A percentile compares a stretch with the other conserved stretches of the same genome.
Conservation (phyloP, 2,797 vertebrate species). For the Miichthys miiuy region DNA sequence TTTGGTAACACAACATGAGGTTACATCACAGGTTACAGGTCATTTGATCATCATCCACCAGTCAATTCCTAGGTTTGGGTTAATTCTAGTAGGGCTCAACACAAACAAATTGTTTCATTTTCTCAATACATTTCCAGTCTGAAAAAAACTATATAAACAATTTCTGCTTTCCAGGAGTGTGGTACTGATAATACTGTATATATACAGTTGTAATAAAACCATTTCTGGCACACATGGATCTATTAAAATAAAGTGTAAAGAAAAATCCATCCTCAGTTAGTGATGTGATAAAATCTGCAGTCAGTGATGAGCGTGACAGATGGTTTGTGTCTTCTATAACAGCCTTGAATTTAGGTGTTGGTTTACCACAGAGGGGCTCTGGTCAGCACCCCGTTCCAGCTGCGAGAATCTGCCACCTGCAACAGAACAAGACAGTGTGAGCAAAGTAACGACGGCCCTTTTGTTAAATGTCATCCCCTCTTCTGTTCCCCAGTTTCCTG, state of each 20-base stretch:
- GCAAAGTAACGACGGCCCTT: not conserved
- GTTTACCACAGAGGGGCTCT: conserved; percentile 85
- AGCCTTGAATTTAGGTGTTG: not conserved
- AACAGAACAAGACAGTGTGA: conserved; percentile 30
- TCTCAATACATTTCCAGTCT: not conserved
- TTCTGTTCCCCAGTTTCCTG: too few relatives aligned
- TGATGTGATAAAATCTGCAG: not conserved
- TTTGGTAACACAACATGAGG: not conserved
- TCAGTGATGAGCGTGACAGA: not conserved
- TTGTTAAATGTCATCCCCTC: not conserved
- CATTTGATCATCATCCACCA: not conserved
- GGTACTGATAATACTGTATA: too few relatives aligned
- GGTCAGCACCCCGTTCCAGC: conserved; percentile 82
- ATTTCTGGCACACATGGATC: not conserved
- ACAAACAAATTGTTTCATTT: not conserved
- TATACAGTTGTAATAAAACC: too few relatives aligned
- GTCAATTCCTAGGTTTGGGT: not conserved
- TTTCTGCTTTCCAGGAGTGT: too few relatives aligned
- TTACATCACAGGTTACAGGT: not conserved
- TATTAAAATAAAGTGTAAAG: conserved; percentile 1
- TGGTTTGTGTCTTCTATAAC: not conserved
- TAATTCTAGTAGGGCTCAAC: not conserved
- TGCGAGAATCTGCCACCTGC: conserved; percentile 82
- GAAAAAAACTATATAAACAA: not conserved
- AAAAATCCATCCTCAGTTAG: not conserved